A percentile compares a stretch with the other conserved stretches of the same genome.
Evolutionary conservation across 1,140 invertebrate species (phyloP).

Genomic region (Coptotermes formosanus): DNA sequence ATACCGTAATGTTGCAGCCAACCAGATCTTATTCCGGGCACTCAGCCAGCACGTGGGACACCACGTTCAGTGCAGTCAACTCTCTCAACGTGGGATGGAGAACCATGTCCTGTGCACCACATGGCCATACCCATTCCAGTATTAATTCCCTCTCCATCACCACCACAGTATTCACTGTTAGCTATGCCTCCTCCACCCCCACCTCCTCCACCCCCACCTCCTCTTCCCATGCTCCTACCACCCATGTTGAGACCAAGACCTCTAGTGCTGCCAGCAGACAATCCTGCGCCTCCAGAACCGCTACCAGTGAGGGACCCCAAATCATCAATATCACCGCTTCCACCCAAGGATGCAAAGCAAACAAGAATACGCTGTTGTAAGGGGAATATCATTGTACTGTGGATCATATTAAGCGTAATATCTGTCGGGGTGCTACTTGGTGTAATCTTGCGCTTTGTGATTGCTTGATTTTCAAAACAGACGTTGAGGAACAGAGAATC

Average conservation of each 20-base stretch:
- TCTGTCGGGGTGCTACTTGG: conserved; percentile 27
- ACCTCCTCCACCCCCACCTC: neutral
- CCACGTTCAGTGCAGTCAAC: conserved; percentile 22
- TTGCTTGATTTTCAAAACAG: neutral
- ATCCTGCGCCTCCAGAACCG: conserved; percentile 24
- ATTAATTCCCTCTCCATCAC: conserved; percentile 3
- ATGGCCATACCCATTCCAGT: neutral
- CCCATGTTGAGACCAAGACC: conserved; percentile 33
- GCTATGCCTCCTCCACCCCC: neutral
- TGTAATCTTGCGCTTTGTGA: conserved; percentile 31
- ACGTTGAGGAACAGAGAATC: neutral
- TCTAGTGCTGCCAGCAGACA: conserved; percentile 28
- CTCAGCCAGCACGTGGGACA: conserved; percentile 22
- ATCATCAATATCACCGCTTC: conserved; percentile 22
- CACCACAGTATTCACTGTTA: conserved; percentile 6
- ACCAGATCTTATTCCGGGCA: neutral
- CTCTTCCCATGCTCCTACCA: conserved; percentile 26
- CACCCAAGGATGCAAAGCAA: conserved; percentile 20
- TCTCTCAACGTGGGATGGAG: conserved; percentile 31
- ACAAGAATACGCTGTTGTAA: conserved; percentile 19
- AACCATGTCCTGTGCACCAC: conserved; percentile 34
- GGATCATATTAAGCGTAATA: conserved; percentile 29
- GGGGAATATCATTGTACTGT: conserved; percentile 32
- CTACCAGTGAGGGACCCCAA: conserved; percentile 32
- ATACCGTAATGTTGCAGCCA: neutral